Base-by-base conservation (phyloP, 2,888 invertebrate species). In the Cerastoderma edule region DNA sequence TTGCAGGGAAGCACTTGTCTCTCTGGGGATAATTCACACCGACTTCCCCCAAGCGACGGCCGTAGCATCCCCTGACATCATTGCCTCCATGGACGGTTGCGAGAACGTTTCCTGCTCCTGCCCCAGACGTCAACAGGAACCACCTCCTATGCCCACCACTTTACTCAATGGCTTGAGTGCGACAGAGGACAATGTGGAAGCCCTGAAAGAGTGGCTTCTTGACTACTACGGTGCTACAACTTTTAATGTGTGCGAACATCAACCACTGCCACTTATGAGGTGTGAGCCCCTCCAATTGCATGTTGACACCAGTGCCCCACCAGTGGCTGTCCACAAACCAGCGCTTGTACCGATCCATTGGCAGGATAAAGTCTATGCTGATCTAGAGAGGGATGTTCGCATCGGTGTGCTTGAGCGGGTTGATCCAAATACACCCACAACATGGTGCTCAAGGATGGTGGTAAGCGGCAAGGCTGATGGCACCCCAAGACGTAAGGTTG, bases 241-340 rank as follows among this genome's bases (percentile, higher is more conserved):
- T 10, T 68, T 72, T 35, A 79, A 72, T 44, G 67, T 72, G 1
- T 75, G 75, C 54, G 60, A 79, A 53, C 79, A 79, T 63, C 76
- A 75, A 71, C 76, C 75, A 30, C 30, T 77, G 35, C 76, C 76
- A 19, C 74, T 81, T 27, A 81, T 75, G 74, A 60, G 67, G 27
- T 71, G 75, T 78, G 77, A 78, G 63, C 75, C 77, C 13, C 72
- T 80, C 54, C 65, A 69, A 75, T 72, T 79, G 13, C 72, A 72
- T 35, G 32, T 75, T 60, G 80, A 80, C 50, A 72, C 80, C 16
- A 24, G 70, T 70, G 76, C 80, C 28, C 60, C 8, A 71, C 74
- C 80, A 24, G 70, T 77, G 3, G 76, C 74, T 2, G 63, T 77
- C 35, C 73, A 80, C 60, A 80, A 70, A 44, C 69, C 71, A 64